Evolutionary conservation across 2,888 invertebrate species (phyloP).

Genomic region (Netelia inedita): DNA sequence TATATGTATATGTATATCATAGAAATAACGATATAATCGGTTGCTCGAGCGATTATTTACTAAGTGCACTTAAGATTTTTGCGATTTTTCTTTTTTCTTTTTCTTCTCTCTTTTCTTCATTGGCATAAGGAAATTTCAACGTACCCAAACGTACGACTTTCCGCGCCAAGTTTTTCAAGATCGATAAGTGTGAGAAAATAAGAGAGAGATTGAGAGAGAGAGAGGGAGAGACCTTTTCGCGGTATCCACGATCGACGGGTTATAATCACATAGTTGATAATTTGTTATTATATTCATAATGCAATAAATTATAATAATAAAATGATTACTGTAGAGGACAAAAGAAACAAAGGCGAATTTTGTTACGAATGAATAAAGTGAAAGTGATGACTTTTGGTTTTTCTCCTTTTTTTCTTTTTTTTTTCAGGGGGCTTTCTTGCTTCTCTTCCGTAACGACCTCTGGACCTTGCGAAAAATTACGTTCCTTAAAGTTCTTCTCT

Average conservation of each 20-base stretch:
- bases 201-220: constrained; percentile 16
- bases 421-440: not conserved
- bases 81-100: constrained; percentile 39
- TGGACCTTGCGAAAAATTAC: constrained; percentile 12
- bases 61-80: constrained; percentile 68
- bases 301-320: constrained; percentile 67
- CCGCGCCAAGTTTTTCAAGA: constrained; percentile 30
- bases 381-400: constrained; percentile 58
- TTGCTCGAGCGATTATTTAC: constrained; percentile 65
- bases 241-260: constrained; percentile 49
- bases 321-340: constrained; percentile 66
- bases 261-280: constrained; percentile 65
- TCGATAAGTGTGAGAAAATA: not conserved
- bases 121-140: constrained; percentile 11
- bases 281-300: constrained; percentile 75
- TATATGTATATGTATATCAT: constrained; percentile 21
- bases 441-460: not conserved
- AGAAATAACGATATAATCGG: constrained; percentile 50
- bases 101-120: constrained; percentile 23
- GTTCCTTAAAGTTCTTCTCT: not conserved
- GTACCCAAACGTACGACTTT: constrained; percentile 27
- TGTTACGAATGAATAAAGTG: constrained; percentile 68
- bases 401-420: constrained; percentile 13
- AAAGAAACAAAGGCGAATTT: constrained; percentile 63
- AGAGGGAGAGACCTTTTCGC: constrained; percentile 16